Base-by-base conservation (phyloP, 2,888 invertebrate genomes). In the Phaedon cochleariae region DNA sequence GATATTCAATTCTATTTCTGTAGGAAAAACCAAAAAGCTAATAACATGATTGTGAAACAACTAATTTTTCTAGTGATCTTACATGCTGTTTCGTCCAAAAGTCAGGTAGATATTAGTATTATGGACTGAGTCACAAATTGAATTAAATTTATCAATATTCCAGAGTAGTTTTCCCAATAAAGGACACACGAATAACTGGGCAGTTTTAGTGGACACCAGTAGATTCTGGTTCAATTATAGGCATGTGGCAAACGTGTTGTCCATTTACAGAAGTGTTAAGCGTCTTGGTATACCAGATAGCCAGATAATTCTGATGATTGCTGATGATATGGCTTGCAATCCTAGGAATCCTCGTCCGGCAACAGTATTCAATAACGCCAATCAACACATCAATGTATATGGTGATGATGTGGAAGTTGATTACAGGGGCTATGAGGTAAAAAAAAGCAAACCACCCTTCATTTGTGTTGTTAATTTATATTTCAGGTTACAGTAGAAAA, bases 171-270 rank as follows among this genome's bases (percentile, higher is more conserved):
- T 62, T 12, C 59, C 62, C 1, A 67, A 41, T 49, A 89, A 89
- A 0, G 89, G 89, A 26, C 98, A 99, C 81, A 97, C 98, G 0
- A 99, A 99, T 81, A 99, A 99, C 84, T 99, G 99, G 99, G 99
- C 99, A 0, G 98, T 99, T 12, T 84, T 99, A 60, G 98, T 99
- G 0, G 98, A 98, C 83, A 98, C 98, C 0, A 98, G 98, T 0
- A 86, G 98, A 62, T 99, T 99, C 84, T 99, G 99, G 99, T 99
- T 99, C 81, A 99, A 99, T 83, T 99, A 99, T 83, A 90, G 99
- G 5, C 99, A 99, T 89, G 97, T 98, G 29, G 98, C 99, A 2
- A 99, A 99, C 84, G 98, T 98, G 0, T 84, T 99, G 17, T 99
- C 98, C 0, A 96, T 99, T 69, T 99, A 99, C 82, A 90, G 98